These are phyloP conservation scores for Caretta caretta DNA, from an alignment of 2,113 vertebrate genomes.

Conservation along the genomic window DNA sequence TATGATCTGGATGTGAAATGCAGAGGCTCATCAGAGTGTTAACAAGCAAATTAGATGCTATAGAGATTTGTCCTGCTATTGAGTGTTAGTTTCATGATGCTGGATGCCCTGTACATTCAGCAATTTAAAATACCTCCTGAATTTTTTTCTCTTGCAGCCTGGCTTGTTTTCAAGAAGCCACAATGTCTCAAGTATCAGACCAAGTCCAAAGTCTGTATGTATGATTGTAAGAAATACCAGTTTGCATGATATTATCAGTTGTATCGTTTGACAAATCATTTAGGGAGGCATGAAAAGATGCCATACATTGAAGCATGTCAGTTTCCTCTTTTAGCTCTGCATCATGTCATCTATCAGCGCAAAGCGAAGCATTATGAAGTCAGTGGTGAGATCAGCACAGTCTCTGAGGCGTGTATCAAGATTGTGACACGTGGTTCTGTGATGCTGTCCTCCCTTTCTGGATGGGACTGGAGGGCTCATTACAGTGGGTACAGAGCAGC, in stretches of 20 bases:
- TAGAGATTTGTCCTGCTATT: not conserved
- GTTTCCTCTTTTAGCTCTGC: conserved; percentile 34
- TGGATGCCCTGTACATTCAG: rapidly evolving
- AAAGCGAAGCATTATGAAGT: conserved; percentile 19
- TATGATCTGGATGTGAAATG: not conserved
- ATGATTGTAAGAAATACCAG: conserved; percentile 8
- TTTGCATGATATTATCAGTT: conserved; percentile 18
- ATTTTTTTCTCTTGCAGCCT: not conserved
- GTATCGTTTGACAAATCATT: not conserved
- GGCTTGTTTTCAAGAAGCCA: not conserved
- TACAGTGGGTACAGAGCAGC: conserved; percentile 9
- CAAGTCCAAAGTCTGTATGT: not conserved
- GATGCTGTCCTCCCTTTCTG: not conserved
- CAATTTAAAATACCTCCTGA: not conserved
- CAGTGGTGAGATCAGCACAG: not conserved
- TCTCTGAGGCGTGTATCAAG: conserved; percentile 27
- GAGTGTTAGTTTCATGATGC: not conserved
- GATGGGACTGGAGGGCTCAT: conserved; percentile 1
- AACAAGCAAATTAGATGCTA: not conserved
- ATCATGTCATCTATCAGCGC: not conserved
- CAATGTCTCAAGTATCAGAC: not conserved
- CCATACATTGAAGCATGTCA: conserved; percentile 8
- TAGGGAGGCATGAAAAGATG: not conserved
- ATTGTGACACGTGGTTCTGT: not conserved
- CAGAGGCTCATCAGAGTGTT: not conserved